phyloP scores from a whole-genome alignment of 2,113 vertebrate species.

The Labeo catla region DNA sequence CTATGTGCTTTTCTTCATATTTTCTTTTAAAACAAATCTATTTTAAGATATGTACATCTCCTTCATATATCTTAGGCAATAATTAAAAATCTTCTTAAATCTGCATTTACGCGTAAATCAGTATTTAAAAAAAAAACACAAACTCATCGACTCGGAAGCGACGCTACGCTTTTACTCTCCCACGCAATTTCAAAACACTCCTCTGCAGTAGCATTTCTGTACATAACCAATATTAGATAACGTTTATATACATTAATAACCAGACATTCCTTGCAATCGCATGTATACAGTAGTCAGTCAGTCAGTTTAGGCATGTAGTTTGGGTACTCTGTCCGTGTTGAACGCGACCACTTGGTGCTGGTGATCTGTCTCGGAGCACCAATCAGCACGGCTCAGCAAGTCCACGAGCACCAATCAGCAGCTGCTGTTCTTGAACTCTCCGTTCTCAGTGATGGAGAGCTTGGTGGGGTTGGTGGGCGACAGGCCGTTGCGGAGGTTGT shows the following conservation, averaged over 20 bases:
- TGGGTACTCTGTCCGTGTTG: constrained; percentile 13
- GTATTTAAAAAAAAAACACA: constrained; percentile 52
- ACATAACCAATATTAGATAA: constrained; percentile 74
- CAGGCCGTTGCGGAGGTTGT: constrained; percentile 86
- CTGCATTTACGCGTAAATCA: constrained; percentile 38
- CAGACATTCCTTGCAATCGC: constrained; percentile 62
- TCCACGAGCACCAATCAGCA: constrained; percentile 77
- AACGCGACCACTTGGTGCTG: constrained; percentile 58
- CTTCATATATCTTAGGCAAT: constrained; percentile 57
- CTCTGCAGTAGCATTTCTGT: constrained; percentile 70
- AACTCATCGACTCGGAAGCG: constrained; percentile 6
- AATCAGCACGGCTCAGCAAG: constrained; percentile 32
- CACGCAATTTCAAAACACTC: constrained; percentile 25
- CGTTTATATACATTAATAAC: constrained; percentile 67
- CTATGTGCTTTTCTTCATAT: constrained; percentile 50
- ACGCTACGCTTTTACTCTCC: constrained; percentile 4
- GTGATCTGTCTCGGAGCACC: neutral
- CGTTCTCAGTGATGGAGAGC: constrained; percentile 98
- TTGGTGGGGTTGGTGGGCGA: constrained; percentile 93
- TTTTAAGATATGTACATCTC: constrained; percentile 55
- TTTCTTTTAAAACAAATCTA: constrained; percentile 46
- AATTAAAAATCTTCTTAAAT: constrained; percentile 49
- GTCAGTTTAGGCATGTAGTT: neutral
- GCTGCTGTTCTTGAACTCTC: constrained; percentile 98
- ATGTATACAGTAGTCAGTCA: constrained; percentile 45